Evolutionary conservation across 2,797 vertebrate genomes (phyloP), one percentile per base, ranked within the genome.

Genomic region (Microctenopoma stevenorrisi): DNA sequence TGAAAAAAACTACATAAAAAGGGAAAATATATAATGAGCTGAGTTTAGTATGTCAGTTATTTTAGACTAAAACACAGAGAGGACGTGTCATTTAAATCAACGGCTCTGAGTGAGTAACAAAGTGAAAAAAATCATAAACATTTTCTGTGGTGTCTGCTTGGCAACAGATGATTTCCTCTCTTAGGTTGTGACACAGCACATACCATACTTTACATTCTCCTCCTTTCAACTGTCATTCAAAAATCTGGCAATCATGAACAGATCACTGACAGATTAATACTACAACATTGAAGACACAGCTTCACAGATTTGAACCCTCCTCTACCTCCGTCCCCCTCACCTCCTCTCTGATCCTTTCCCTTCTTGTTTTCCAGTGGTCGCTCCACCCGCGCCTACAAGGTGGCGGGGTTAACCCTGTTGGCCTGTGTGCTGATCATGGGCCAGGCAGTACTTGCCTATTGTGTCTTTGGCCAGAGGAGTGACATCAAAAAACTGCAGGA

Each of bases 361-460:
- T n/a, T 49, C 47, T n/a, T 60, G 10, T 10, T 42, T 53, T 56
- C 5, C 72, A 88, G 89, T 1, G 35, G 63, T 4, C 78, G 48
- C 0, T 77, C 91, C 44, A 82, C 83, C 33, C 90, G 75, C 2
- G 93, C 90, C 57, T 92, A 91, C 0, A 85, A 90, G 72, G 84
- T 95, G 63, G 93, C 95, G 0, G 87, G 92, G 0, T 13, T 98
- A 3, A 95, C 96, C 22, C 65, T 98, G 83, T 74, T 99, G 88
- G 95, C 94, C 38, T 91, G 91, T 1, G 79, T 96, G 76, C 95
- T 98, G 61, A 89, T 98, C 0, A 94, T 81, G 0, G 94, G 96
- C 65, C 97, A 98, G 90, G 95, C 89, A 0, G 85, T 95, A 72
- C 95, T 94, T 0, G 40, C 91, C 76, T 98, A 96, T 92, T 96